phyloP scores from a whole-genome alignment of 2,797 vertebrate genomes.

The Psittacula echo region DNA sequence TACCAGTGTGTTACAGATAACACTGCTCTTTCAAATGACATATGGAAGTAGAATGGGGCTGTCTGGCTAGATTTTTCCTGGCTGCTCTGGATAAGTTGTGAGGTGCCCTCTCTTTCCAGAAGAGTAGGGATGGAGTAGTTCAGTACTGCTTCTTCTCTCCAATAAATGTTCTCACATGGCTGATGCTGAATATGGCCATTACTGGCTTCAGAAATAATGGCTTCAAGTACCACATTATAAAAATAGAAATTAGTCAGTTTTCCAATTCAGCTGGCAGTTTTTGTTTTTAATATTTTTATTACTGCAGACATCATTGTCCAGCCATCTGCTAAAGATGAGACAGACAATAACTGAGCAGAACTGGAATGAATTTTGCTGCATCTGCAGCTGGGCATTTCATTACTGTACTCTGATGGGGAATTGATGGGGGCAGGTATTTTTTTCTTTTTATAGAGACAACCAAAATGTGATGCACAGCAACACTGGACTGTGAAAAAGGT shows the following conservation, averaged over 20 bases:
- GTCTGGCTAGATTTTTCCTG: neutral
- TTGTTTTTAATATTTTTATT: slow-evolving; percentile 66
- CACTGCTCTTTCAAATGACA: neutral
- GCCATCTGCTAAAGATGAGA: slow-evolving; percentile 68
- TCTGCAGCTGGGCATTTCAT: slow-evolving; percentile 66
- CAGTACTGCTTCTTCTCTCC: neutral
- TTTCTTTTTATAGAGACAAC: slow-evolving; percentile 36
- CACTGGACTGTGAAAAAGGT: neutral
- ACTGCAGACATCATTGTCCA: slow-evolving; percentile 55
- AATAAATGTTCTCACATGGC: neutral
- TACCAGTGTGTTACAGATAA: neutral
- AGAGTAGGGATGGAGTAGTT: neutral
- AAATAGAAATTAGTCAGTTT: slow-evolving; percentile 64
- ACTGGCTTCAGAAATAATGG: slow-evolving; percentile 38
- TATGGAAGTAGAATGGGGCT: neutral
- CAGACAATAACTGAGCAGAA: slow-evolving; percentile 56
- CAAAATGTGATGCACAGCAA: slow-evolving; percentile 21
- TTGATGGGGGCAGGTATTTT: neutral
- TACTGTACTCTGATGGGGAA: slow-evolving; percentile 48
- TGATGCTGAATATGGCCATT: slow-evolving; percentile 12
- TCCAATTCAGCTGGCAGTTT: slow-evolving; percentile 61
- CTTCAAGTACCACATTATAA: slow-evolving; percentile 37
- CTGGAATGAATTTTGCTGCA: slow-evolving; percentile 61
- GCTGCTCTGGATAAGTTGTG: neutral
- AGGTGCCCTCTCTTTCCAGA: neutral